These are phyloP conservation scores for Synergus laeviventris DNA, from an alignment of 2,888 invertebrate genomes.

Conservation along the genomic window DNA sequence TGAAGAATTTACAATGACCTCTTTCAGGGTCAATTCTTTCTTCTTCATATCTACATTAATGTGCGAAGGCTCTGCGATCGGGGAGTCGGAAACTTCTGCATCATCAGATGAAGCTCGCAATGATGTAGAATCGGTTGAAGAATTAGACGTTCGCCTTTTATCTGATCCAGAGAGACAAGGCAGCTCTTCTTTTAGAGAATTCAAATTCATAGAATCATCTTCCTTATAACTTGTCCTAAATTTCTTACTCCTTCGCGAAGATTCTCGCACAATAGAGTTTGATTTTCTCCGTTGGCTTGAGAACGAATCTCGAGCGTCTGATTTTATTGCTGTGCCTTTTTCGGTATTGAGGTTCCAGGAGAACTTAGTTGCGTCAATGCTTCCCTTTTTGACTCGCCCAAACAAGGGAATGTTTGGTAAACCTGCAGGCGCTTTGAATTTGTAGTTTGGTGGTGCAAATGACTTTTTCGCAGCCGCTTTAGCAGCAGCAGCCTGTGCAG, in stretches of 20 bases:
- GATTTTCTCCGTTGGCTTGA: neutral
- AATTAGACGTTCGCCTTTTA: neutral
- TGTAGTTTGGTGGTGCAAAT: slow-evolving; percentile 28
- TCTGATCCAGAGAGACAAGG: neutral
- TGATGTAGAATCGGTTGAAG: neutral
- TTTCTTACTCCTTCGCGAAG: slow-evolving; percentile 3
- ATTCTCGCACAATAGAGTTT: neutral
- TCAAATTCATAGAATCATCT: neutral
- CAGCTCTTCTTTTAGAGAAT: neutral
- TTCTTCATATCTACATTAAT: neutral
- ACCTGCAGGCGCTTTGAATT: slow-evolving; percentile 14
- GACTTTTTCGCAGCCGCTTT: slow-evolving; percentile 10
- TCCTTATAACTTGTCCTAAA: neutral
- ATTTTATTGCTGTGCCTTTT: neutral
- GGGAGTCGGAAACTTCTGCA: neutral
- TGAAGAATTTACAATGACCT: neutral
- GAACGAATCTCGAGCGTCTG: neutral
- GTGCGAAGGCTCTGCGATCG: neutral
- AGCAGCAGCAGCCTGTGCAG: neutral
- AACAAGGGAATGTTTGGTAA: slow-evolving; percentile 59
- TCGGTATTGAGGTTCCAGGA: neutral
- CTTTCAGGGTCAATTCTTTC: neutral
- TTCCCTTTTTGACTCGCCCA: slow-evolving; percentile 49
- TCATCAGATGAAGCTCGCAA: neutral
- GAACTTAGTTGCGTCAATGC: neutral